Evolutionary conservation across 2,797 vertebrate genomes (phyloP), one percentile per base, ranked within the genome.

Genomic region (Pseudochaenichthys georgianus): DNA sequence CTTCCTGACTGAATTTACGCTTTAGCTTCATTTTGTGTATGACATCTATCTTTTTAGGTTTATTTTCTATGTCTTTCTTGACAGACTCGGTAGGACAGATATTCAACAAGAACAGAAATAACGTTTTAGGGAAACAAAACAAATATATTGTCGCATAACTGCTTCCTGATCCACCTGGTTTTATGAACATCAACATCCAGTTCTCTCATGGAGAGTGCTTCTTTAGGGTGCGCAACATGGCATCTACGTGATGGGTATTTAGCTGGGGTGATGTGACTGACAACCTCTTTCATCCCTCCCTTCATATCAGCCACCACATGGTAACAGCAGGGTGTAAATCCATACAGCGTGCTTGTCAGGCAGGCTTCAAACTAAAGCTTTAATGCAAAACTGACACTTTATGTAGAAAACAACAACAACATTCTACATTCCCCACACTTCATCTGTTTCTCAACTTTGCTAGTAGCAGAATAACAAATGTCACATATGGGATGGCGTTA

Each of bases 401-500:
- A 38, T 38, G 15, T 13, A 15, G 28, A 58, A n/a, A 17, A 69
- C 59, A 64, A 52, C 1, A 28, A 41, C 4, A 16, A 45, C 53
- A 45, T 7, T 60, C 16, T 53, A 31, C 47, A 4, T 11, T 3
- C 28, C 28, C 28, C 28, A 28, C 5, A 28, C 28, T 28, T 28
- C 28, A 28, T 28, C 28, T 28, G 28, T 64, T 76, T n/a, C 41
- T 3, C 4, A 19, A 19, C 21, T 31, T 48, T 38, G 58, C 31
- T 4, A 9, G 19, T 57, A 6, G 57, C 68, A 71, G 70, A 63
- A 42, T 48, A 70, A 67, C 65, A 80, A 75, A 70, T 73, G 65
- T 78, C 72, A 66, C 70, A 43, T 80, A 75, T 79, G 67, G 28
- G 74, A 70, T 21, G 31, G 73, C 60, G 78, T 73, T 38, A n/a